Evolutionary conservation across 2,797 vertebrate genomes (phyloP).

Genomic region (Silurus aristotelis): DNA sequence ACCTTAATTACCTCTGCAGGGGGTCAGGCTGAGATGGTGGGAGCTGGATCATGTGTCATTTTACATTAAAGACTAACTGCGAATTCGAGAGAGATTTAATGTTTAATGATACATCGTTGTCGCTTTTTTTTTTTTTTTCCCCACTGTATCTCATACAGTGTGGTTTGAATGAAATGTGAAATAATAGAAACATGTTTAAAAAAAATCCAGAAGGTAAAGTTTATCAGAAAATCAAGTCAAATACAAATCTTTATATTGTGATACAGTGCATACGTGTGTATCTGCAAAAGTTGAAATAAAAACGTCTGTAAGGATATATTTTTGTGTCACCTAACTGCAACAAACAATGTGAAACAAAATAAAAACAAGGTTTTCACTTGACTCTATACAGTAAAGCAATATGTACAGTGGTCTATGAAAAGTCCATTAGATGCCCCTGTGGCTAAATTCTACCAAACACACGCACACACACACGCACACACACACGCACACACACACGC

Average conservation of each 20-base stretch:
- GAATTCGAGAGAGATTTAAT: neutral
- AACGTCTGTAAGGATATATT: neutral
- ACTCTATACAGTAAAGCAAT: neutral
- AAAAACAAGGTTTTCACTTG: neutral
- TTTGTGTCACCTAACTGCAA: neutral
- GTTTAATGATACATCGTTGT: neutral
- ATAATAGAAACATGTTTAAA: neutral
- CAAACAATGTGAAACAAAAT: neutral
- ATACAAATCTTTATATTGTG: neutral
- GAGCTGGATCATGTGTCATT: neutral
- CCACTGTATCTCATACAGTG: neutral
- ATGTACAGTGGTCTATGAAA: neutral
- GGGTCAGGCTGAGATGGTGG: neutral
- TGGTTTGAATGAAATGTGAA: no score
- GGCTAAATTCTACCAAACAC: no score
- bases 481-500: no score
- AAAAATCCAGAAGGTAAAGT: neutral
- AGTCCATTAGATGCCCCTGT: neutral
- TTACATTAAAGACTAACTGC: neutral
- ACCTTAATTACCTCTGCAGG: conserved; percentile 36
- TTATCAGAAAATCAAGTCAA: neutral
- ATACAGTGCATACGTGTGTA: neutral
- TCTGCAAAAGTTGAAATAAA: neutral
- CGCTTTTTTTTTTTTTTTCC: neutral
- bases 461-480: no score